phyloP scores from a whole-genome alignment of 2,113 vertebrate genomes.

The Paralichthys olivaceus region DNA sequence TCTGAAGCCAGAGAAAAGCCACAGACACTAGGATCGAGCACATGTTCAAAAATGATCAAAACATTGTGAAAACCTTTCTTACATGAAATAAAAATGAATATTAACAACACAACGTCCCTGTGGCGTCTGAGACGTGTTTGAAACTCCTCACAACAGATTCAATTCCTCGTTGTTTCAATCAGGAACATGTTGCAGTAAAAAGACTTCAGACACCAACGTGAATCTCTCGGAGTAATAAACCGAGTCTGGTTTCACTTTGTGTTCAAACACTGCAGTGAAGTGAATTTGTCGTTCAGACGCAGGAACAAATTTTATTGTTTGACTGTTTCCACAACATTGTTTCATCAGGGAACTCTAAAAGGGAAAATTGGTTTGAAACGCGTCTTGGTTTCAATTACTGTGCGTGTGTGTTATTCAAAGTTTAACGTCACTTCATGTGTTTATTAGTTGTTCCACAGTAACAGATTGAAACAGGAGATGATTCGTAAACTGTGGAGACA shows the following conservation, averaged over 20 bases:
- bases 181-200: background rate
- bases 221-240: constrained; percentile 8
- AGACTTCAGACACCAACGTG: too few relatives aligned
- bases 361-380: constrained; percentile 2
- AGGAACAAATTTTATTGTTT: constrained; percentile 32
- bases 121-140: too few relatives aligned
- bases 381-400: background rate
- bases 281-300: constrained; percentile 20
- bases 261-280: constrained; percentile 55
- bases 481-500: too few relatives aligned
- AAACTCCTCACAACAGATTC: too few relatives aligned
- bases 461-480: background rate
- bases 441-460: constrained; percentile 1
- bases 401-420: constrained; percentile 27
- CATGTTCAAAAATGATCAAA: too few relatives aligned
- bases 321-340: constrained; percentile 32
- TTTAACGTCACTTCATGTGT: constrained; percentile 17
- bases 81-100: too few relatives aligned
- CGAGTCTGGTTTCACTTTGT: background rate
- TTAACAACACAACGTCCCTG: too few relatives aligned
- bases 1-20: too few relatives aligned
- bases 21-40: too few relatives aligned
- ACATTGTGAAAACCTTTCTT: too few relatives aligned
- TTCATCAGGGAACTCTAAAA: constrained; percentile 14
- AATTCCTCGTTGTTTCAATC: background rate